phyloP scores from a whole-genome alignment of 2,113 vertebrate genomes.

The Bubalus kerabau region DNA sequence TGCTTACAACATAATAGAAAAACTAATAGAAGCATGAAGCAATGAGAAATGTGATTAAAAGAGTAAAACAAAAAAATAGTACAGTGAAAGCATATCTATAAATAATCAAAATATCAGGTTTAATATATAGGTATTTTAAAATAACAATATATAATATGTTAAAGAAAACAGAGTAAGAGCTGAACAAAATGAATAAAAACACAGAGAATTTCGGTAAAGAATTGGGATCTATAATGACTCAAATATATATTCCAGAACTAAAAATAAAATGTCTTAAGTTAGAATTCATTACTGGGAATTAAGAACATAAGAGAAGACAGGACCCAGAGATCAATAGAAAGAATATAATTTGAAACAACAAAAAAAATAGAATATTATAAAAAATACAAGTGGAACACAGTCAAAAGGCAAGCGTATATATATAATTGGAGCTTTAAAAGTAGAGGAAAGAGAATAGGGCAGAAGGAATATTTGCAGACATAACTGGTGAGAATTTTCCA shows the following conservation, averaged over 20 bases:
- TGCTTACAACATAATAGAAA: background rate
- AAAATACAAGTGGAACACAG: background rate
- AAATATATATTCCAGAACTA: background rate
- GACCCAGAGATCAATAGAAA: background rate
- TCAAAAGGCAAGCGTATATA: background rate
- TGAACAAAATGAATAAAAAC: background rate
- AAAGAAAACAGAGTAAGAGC: background rate
- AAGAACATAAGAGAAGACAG: background rate
- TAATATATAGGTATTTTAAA: background rate
- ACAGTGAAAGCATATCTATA: background rate
- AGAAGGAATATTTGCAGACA: background rate
- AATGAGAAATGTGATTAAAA: background rate
- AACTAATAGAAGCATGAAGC: background rate
- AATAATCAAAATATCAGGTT: background rate
- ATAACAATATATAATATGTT: background rate
- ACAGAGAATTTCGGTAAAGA: background rate
- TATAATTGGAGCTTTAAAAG: background rate
- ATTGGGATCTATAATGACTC: background rate
- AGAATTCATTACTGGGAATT: background rate
- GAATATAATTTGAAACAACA: background rate
- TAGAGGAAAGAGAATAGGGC: background rate
- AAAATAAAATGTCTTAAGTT: background rate
- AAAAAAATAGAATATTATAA: background rate
- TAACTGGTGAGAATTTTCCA: background rate
- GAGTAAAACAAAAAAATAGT: background rate